Evolutionary conservation across 2,888 invertebrate species (phyloP).

Genomic region (Melanophora roralis): DNA sequence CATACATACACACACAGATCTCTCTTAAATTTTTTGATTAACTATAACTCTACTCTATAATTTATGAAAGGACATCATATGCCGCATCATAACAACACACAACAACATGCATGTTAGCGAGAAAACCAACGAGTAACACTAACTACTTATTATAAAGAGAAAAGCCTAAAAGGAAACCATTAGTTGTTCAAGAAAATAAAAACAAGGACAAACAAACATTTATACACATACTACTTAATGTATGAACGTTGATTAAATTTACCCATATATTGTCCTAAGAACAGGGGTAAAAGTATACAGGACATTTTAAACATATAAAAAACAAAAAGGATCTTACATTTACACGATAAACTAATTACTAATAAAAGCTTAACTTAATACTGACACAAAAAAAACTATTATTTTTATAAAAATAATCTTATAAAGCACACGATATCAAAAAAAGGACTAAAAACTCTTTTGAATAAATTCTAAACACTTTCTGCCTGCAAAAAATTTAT

Average conservation of each 20-base stretch:
- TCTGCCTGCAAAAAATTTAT: no score
- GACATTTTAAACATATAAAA: background rate
- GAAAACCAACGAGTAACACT: background rate
- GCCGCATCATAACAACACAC: background rate
- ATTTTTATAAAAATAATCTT: slow-evolving; percentile 12
- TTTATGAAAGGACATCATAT: slow-evolving; percentile 48
- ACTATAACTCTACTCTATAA: slow-evolving; percentile 57
- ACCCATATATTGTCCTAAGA: background rate
- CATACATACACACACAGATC: slow-evolving; percentile 16
- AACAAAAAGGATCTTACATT: background rate
- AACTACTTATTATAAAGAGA: slow-evolving; percentile 53
- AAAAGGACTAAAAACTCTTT: slow-evolving; percentile 41
- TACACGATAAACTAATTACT: slow-evolving; percentile 50
- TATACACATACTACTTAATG: background rate
- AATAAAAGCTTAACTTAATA: background rate
- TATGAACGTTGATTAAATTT: background rate
- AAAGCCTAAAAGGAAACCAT: slow-evolving; percentile 56
- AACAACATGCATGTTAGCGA: background rate
- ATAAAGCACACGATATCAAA: background rate
- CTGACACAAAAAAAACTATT: slow-evolving; percentile 17
- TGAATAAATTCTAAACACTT: background rate
- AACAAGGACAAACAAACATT: slow-evolving; percentile 10
- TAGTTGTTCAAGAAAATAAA: slow-evolving; percentile 1
- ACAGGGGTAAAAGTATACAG: slow-evolving; percentile 43
- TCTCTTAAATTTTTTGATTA: slow-evolving; percentile 28